Conservation (phyloP, 1,140 invertebrate genomes). For the Oreohelix idahoensis region DNA sequence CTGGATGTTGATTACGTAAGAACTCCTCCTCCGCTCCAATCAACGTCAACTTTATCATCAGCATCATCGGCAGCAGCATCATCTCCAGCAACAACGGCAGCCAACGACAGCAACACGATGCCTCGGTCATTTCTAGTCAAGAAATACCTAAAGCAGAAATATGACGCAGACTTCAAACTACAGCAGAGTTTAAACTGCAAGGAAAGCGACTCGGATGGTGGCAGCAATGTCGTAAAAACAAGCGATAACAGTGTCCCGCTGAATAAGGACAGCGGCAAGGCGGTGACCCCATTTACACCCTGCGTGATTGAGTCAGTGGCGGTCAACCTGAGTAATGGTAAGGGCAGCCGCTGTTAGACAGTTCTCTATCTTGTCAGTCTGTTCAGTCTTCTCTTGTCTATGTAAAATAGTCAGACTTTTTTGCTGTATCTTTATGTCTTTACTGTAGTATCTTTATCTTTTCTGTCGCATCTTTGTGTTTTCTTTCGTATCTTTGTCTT, state of each 20-base stretch:
- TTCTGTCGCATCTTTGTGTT: no score
- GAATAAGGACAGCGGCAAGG: constrained; percentile 38
- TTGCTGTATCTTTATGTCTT: no score
- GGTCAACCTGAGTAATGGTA: constrained; percentile 66
- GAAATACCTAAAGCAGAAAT: constrained; percentile 38
- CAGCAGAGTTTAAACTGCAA: neutral
- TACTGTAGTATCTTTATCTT: no score
- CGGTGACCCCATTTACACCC: constrained; percentile 60
- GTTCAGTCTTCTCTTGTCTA: no score
- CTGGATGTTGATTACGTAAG: neutral
- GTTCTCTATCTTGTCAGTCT: no score
- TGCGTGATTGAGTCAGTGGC: constrained; percentile 52
- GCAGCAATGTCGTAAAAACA: neutral
- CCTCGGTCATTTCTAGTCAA: constrained; percentile 38
- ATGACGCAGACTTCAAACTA: constrained; percentile 34
- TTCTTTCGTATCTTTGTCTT: no score
- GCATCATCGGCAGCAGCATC: neutral
- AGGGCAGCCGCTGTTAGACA: no score
- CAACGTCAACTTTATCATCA: neutral
- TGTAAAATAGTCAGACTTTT: no score
- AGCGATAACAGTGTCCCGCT: neutral
- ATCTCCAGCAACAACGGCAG: neutral
- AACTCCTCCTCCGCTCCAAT: neutral
- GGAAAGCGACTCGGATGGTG: neutral
- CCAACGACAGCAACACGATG: neutral